phyloP scores from a whole-genome alignment of 2,888 invertebrate species.

The Imbricaverruca yamaguchii region DNA sequence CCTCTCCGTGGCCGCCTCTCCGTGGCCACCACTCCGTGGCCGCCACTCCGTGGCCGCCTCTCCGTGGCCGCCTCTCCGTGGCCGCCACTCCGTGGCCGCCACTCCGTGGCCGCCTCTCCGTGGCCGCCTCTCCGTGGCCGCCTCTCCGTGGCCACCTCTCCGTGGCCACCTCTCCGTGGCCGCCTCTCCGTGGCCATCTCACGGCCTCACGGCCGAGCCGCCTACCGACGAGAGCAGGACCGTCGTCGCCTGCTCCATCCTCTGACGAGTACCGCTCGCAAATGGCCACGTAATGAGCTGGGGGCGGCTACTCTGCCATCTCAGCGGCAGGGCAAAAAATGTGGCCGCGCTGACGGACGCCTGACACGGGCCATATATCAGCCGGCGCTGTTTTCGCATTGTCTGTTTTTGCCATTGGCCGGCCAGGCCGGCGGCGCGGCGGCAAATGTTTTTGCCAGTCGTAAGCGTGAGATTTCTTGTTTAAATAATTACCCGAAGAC shows the following conservation, averaged over 20 bases:
- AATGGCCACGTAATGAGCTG: conserved; percentile 20
- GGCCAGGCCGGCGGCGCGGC: not conserved
- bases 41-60: no score
- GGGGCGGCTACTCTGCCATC: conserved; percentile 9
- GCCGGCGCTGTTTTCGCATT: conserved; percentile 6
- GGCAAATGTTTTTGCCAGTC: not conserved
- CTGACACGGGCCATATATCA: conserved; percentile 11
- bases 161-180: not conserved
- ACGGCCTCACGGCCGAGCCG: not conserved
- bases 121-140: not conserved
- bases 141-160: not conserved
- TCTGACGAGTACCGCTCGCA: not conserved
- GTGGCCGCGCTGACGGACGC: not conserved
- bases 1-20: no score
- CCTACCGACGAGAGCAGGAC: no score
- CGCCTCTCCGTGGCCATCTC: not conserved
- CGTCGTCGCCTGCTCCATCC: not conserved
- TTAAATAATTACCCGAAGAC: conserved; percentile 14
- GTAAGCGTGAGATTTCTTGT: conserved; percentile 15
- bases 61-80: no score
- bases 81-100: no score
- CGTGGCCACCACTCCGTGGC: no score
- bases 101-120: no score
- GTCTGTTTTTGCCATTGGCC: conserved; percentile 14
- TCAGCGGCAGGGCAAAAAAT: not conserved